Base-by-base conservation (phyloP, 1,140 invertebrate genomes). In the Diorhabda carinulata region DNA sequence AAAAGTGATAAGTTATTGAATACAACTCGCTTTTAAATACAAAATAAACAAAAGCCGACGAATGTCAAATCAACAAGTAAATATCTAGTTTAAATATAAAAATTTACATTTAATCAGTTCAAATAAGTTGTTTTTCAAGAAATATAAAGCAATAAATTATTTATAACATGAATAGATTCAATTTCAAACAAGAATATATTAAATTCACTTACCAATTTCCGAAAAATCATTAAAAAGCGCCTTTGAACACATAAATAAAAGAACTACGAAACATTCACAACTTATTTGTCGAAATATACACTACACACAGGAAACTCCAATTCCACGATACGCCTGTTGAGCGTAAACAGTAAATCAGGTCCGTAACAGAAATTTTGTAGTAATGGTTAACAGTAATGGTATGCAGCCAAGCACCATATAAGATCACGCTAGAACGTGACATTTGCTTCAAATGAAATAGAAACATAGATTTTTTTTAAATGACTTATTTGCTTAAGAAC, bases 331-430 rank as follows among this genome's bases (percentile, higher is more conserved):
- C 76, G 78, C 75, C 74, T 68, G 73, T 69, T 78, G 77, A 77
- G 70, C 78, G 71, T 76, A 75, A 79, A 79, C 77, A 79, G 74
- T 79, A 77, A 76, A 67, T 77, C 78, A 79, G 78, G 73, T 66
- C 76, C 76, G 78, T 73, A 79, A 64, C 74, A 60, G 59, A 57
- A 66, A 73, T 65, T 65, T 74, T 64, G 45, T 59, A 45, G 43
- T 41, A 60, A 25, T 25, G 25, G 25, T 25, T 25, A 25, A 25
- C 25, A 25, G 65, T 67, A 67, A 67, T 43, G 65, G 65, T 60
- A 67, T 67, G 58, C 65, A 43, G 5, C n/a, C 44, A 42, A 45
- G 25, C 42, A 25, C 63, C 63, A 57, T 56, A 64, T 64, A 64
- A 25, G 63, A 64, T n/a, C 63, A 64, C 41, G 63, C 9, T 52